Evolutionary conservation across 2,888 invertebrate genomes (phyloP).

Genomic region (Spicauda simplicius): DNA sequence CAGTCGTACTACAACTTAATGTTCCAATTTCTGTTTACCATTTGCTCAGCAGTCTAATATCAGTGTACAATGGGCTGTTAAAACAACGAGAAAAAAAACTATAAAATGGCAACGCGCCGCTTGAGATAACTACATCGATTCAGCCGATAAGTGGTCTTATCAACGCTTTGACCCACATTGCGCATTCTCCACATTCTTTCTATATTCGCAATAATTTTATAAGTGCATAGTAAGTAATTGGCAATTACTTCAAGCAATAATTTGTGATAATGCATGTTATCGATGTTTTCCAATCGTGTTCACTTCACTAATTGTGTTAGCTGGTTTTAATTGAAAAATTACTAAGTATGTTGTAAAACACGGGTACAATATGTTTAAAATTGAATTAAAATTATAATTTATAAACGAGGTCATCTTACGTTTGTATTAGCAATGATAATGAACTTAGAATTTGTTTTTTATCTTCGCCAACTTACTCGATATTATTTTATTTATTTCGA

Average conservation of each 20-base stretch:
- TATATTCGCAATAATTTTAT: slow-evolving; percentile 17
- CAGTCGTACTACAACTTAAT: no score
- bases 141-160: slow-evolving; percentile 22
- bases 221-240: slow-evolving; percentile 16
- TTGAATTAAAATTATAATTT: no score
- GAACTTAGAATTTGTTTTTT: no score
- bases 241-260: slow-evolving; percentile 1
- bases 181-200: slow-evolving; percentile 16
- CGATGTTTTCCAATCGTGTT: not conserved
- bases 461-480: no score
- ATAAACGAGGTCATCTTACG: no score
- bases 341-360: not conserved
- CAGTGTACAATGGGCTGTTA: not conserved
- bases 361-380: not conserved
- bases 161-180: slow-evolving; percentile 17
- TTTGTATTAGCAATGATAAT: no score
- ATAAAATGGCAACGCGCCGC: not conserved
- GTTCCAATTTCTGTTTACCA: no score
- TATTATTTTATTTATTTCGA: no score
- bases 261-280: slow-evolving; percentile 14
- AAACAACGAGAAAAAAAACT: not conserved
- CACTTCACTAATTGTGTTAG: not conserved
- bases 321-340: not conserved
- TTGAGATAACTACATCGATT: slow-evolving; percentile 23
- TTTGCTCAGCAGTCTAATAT: not conserved